phyloP scores from a whole-genome alignment of 2,113 vertebrate genomes.

The Todiramphus saurophagus region DNA sequence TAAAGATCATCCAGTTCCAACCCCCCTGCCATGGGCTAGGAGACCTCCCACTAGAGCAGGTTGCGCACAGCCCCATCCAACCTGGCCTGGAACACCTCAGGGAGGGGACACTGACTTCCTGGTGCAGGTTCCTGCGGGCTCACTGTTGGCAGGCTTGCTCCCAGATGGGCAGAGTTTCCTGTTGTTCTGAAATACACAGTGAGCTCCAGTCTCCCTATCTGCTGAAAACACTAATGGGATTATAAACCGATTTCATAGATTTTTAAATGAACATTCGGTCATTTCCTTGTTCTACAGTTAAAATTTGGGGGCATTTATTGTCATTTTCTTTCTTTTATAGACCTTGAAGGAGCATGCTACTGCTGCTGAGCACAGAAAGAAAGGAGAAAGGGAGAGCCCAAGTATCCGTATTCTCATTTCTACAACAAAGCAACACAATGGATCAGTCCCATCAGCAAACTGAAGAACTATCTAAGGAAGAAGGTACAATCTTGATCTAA shows the following conservation, averaged over 20 bases:
- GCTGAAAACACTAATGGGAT: background rate
- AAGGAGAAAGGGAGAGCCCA: background rate
- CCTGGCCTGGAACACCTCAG: background rate
- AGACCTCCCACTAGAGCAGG: background rate
- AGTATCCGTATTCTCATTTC: background rate
- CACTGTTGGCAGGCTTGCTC: background rate
- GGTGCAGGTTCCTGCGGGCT: background rate
- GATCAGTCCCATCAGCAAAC: background rate
- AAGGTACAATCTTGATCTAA: background rate
- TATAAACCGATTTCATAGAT: background rate
- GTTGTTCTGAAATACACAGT: background rate
- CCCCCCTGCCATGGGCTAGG: background rate
- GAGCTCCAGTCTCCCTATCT: background rate
- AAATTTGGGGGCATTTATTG: background rate
- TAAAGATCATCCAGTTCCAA: background rate
- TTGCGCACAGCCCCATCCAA: background rate
- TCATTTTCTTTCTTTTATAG: background rate
- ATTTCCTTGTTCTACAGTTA: background rate
- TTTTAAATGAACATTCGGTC: background rate
- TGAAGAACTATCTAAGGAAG: background rate
- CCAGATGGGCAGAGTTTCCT: background rate
- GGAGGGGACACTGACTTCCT: background rate
- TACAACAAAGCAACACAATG: background rate
- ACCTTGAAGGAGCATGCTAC: background rate
- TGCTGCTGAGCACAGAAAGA: background rate